A percentile compares a stretch with the other conserved stretches of the same genome.
Conservation (phyloP, 2,888 invertebrate genomes). For the Lithophane socia region DNA sequence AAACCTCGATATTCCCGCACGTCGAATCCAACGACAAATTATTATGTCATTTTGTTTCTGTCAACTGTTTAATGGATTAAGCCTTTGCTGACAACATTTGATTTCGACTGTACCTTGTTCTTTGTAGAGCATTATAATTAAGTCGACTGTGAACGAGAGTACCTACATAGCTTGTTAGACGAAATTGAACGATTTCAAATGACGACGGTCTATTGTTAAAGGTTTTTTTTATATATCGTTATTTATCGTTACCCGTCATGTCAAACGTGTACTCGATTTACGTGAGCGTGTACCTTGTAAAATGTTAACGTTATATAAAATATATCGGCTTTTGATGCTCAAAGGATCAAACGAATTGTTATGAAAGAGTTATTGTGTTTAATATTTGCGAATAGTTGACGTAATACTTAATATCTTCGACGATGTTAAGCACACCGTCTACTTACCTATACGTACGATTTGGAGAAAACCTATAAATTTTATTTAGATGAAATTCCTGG, state of each 20-base stretch:
- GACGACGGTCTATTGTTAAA: slow-evolving; percentile 42
- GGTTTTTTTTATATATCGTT: slow-evolving; percentile 34
- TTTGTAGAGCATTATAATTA: slow-evolving; percentile 48
- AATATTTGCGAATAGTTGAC: slow-evolving; percentile 43
- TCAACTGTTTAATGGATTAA: slow-evolving; percentile 75
- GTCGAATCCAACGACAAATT: slow-evolving; percentile 74
- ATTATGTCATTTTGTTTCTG: slow-evolving; percentile 81
- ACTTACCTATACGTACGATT: neutral
- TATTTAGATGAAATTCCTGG: neutral
- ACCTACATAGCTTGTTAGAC: slow-evolving; percentile 34
- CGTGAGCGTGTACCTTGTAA: slow-evolving; percentile 35
- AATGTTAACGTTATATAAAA: slow-evolving; percentile 45
- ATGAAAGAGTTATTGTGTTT: slow-evolving; percentile 39
- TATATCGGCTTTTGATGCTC: slow-evolving; percentile 43
- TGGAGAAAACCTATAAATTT: neutral
- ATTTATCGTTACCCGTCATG: slow-evolving; percentile 48
- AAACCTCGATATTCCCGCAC: slow-evolving; percentile 61
- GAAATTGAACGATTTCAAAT: slow-evolving; percentile 44
- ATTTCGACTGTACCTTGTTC: slow-evolving; percentile 55
- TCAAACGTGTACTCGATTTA: slow-evolving; percentile 48
- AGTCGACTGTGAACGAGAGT: slow-evolving; percentile 32
- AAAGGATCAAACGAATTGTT: slow-evolving; percentile 50
- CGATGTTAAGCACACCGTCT: slow-evolving; percentile 2
- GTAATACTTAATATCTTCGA: slow-evolving; percentile 16
- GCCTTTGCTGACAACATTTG: slow-evolving; percentile 67